phyloP scores from a whole-genome alignment of 2,113 vertebrate species.

The Xiphophorus hellerii region DNA sequence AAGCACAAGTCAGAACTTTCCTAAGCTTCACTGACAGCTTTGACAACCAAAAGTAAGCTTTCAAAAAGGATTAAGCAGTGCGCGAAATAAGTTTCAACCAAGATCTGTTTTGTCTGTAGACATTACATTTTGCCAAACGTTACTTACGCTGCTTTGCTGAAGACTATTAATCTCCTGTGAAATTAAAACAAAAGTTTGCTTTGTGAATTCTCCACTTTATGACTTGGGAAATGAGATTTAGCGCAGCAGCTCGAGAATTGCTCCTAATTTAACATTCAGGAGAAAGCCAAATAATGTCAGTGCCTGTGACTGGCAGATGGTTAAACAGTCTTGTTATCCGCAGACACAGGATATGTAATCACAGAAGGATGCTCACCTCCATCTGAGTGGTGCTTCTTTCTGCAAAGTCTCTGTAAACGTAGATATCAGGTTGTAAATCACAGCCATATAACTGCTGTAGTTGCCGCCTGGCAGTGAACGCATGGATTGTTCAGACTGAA shows the following conservation, averaged over 20 bases:
- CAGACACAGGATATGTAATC: constrained; percentile 48
- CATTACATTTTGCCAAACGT: constrained; percentile 39
- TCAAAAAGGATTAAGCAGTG: constrained; percentile 20
- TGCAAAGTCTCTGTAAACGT: constrained; percentile 21
- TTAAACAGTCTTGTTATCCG: constrained; percentile 70
- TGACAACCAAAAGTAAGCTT: not conserved
- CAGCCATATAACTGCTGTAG: constrained; percentile 14
- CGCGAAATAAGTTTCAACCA: constrained; percentile 22
- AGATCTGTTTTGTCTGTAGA: constrained; percentile 36
- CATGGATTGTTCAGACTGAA: not conserved
- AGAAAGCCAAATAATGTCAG: constrained; percentile 45
- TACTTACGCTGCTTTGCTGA: constrained; percentile 15
- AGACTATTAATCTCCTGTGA: constrained; percentile 61
- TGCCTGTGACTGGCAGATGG: constrained; percentile 66
- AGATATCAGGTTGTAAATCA: constrained; percentile 67
- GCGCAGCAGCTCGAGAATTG: constrained; percentile 20
- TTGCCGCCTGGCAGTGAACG: constrained; percentile 45
- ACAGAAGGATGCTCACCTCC: constrained; percentile 38
- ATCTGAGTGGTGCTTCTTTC: constrained; percentile 31
- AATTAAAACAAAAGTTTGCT: constrained; percentile 61
- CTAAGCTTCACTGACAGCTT: not conserved
- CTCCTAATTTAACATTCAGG: constrained; percentile 57
- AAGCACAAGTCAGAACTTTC: not conserved
- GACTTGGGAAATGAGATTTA: constrained; percentile 53
- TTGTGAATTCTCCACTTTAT: constrained; percentile 45